Evolutionary conservation across 2,113 vertebrate species (phyloP).

Genomic region (Brienomyrus brachyistius): DNA sequence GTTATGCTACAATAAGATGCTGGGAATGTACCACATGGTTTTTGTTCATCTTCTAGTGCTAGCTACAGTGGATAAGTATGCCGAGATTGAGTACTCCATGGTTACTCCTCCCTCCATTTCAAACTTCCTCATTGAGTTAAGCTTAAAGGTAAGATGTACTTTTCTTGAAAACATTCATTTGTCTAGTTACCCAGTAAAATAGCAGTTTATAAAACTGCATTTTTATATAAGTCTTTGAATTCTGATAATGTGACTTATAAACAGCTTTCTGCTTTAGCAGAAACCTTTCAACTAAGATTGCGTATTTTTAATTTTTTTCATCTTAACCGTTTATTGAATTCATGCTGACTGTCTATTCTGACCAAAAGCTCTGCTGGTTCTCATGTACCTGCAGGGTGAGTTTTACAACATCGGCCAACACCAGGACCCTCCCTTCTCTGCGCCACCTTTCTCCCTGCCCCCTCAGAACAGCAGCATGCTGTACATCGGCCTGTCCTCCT

Average conservation of each 20-base stretch:
- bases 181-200: neutral
- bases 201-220: neutral
- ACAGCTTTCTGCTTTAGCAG: too few species aligned
- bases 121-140: neutral
- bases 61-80: neutral
- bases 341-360: neutral
- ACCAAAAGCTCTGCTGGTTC: neutral
- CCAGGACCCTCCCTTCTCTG: conserved; percentile 56
- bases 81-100: neutral
- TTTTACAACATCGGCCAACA: conserved; percentile 64
- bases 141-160: neutral
- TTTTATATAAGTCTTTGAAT: too few species aligned
- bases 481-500: conserved; percentile 58
- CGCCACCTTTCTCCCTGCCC: conserved; percentile 44
- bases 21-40: neutral
- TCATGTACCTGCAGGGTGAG: conserved; percentile 48
- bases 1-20: neutral
- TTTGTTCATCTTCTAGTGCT: neutral
- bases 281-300: neutral
- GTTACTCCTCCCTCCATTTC: neutral
- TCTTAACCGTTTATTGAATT: neutral
- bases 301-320: neutral
- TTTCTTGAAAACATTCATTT: too few species aligned
- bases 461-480: conserved; percentile 53
- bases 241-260: too few species aligned